phyloP scores from a whole-genome alignment of 1,140 invertebrate species.

The Bombus soroeensis region DNA sequence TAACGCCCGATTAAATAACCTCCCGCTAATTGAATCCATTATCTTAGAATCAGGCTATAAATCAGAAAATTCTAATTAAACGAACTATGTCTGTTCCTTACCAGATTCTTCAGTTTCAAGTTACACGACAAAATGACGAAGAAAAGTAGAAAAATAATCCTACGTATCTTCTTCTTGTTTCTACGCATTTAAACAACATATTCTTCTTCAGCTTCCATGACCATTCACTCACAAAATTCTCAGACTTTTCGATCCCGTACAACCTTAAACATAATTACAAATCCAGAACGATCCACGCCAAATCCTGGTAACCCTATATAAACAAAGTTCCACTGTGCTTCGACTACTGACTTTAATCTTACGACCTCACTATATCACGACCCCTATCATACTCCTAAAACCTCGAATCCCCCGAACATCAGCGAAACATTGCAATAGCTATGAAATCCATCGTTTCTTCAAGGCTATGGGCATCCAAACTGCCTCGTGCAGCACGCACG shows the following conservation, averaged over 20 bases:
- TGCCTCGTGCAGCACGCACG: constrained; percentile 25
- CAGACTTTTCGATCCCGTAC: not conserved
- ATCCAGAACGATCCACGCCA: not conserved
- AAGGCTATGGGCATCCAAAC: not conserved
- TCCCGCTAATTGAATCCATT: not conserved
- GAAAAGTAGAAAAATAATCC: not conserved
- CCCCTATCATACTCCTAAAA: not conserved
- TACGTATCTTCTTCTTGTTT: not conserved
- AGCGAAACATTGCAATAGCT: not conserved
- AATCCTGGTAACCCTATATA: not conserved
- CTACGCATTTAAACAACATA: not conserved
- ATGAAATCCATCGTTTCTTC: not conserved
- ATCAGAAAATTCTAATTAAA: too few species aligned
- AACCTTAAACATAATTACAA: not conserved
- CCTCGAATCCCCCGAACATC: not conserved
- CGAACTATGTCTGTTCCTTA: too few species aligned
- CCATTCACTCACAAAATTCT: not conserved
- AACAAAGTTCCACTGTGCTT: not conserved
- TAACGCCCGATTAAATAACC: too few species aligned
- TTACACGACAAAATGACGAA: not conserved
- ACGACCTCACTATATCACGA: not conserved
- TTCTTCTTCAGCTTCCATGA: not conserved
- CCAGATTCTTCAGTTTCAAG: too few species aligned
- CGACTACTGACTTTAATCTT: not conserved
- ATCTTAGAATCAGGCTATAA: not conserved